Evolutionary conservation across 2,113 vertebrate species (phyloP), one percentile per base, ranked within the genome.

Genomic region (Eleginops maclovinus): DNA sequence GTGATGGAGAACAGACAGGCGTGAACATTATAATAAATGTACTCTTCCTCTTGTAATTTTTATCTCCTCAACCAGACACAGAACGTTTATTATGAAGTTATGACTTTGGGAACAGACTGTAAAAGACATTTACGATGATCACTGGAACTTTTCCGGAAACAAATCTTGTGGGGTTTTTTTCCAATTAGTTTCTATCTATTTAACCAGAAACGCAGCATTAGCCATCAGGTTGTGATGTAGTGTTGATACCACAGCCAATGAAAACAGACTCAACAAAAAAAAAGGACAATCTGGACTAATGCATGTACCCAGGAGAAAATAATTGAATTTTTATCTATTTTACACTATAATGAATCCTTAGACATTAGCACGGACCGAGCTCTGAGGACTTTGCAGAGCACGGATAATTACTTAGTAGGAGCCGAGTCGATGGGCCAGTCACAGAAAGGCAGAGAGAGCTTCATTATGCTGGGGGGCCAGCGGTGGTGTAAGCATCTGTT

Each of bases 271-370:
- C n/a, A 60, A 53, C 60, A 36, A 36, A 79, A 74, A 40, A 77
- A 51, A 50, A 73, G 81, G 61, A 72, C 81, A 82, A 80, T 86
- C 58, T 1, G 40, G 58, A 68, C 79, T 86, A 87, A 90, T 85
- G 91, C 85, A 58, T 78, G 62, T 50, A 74, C 83, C 85, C 83
- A 3, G 67, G 63, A 78, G 87, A 53, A 84, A 90, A 88, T 91
- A 93, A 93, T 91, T 92, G 91, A 90, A 88, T 91, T 92, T 85
- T 90, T 92, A 91, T 92, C 91, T 86, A 60, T 88, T 91, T 88
- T 90, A 76, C 82, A 83, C 79, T 69, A 83, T 90, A 91, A 91
- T 91, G 87, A 91, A 87, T 90, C 83, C 86, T 86, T 19, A 75
- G 74, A 86, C 90, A 87, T 88, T 90, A 84, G 79, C 70, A 51